Evolutionary conservation across 1,140 invertebrate genomes (phyloP).

Genomic region (Orius insidiosus): DNA sequence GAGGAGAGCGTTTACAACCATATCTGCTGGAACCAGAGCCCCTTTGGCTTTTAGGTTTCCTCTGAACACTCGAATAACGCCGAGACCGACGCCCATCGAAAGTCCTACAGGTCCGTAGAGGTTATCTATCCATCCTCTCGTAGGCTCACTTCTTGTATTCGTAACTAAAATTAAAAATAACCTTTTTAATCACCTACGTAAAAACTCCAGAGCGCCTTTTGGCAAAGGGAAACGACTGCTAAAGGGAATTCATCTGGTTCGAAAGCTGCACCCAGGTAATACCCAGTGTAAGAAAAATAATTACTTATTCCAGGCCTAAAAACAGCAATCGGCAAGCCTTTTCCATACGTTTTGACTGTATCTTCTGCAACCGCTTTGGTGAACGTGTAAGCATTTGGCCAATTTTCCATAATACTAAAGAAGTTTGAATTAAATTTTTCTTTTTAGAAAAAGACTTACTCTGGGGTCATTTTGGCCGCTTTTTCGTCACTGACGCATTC

Average conservation of each 20-base stretch:
- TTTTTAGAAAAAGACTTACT: conserved; percentile 23
- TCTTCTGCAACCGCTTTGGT: conserved; percentile 48
- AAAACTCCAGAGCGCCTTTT: too few species aligned
- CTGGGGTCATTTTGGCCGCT: conserved; percentile 29
- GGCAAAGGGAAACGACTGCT: too few species aligned
- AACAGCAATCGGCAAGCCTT: conserved; percentile 38
- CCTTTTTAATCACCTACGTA: too few species aligned
- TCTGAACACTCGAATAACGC: conserved; percentile 39
- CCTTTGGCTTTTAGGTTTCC: conserved; percentile 36
- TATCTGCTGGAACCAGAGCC: conserved; percentile 64
- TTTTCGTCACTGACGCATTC: conserved; percentile 29
- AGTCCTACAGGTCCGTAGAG: conserved; percentile 53
- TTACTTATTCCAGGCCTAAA: conserved; percentile 35
- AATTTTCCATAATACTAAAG: conserved; percentile 34
- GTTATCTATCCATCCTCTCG: conserved; percentile 58
- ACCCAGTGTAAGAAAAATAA: too few species aligned
- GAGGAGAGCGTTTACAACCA: conserved; percentile 56
- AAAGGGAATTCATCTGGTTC: too few species aligned
- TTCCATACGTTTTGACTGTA: conserved; percentile 31
- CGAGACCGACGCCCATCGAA: conserved; percentile 36
- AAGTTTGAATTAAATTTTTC: conserved; percentile 1
- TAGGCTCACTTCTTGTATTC: conserved; percentile 25
- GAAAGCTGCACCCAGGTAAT: too few species aligned
- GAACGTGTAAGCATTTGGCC: conserved; percentile 49
- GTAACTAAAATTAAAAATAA: conserved; percentile 24